Evolutionary conservation across 2,797 vertebrate genomes (phyloP), one percentile per base, ranked within the genome.

Genomic region (Brotula barbata): DNA sequence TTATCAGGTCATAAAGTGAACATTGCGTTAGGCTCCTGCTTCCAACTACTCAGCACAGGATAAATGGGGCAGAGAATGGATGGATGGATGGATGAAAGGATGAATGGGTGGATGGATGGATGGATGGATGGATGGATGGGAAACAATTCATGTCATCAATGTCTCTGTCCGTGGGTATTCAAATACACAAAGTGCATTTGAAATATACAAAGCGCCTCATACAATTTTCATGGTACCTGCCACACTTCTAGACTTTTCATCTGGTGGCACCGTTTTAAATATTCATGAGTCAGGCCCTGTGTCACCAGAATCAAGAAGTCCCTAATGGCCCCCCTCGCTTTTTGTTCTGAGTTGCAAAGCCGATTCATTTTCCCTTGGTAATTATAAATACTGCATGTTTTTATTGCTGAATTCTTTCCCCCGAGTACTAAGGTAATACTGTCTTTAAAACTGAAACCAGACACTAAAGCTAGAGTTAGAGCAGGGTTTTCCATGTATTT

Each of bases 231-330:
- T 85, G 68, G 58, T 44, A 61, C 41, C 71, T 47, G 64, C 61
- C 60, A 76, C 73, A 74, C 60, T 68, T 77, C 78, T 80, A 53
- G 43, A 83, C 71, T 71, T 77, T 77, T 84, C 57, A 81, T 80
- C 60, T 72, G 43, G 36, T 69, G 63, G 58, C 60, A 36, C 25
- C 49, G 57, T 37, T 63, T 84, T 66, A 81, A 86, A 79, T 84
- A 85, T 85, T 84, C 65, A 86, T 72, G 54, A 69, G 49, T 54
- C 13, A 13, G 54, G 58, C 67, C 67, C 60, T 78, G 77, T 84
- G 75, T 84, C 67, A 36, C 73, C 53, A 61, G 59, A 63, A 36
- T 62, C 42, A 55, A 64, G 68, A 75, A 70, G 60, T 67, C 79
- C 69, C 73, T n/a, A 1, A 56, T 42, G 70, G 55, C 54, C 58